Conservation (phyloP, 2,888 invertebrate genomes). For the Drosophila parthenogenetica region DNA sequence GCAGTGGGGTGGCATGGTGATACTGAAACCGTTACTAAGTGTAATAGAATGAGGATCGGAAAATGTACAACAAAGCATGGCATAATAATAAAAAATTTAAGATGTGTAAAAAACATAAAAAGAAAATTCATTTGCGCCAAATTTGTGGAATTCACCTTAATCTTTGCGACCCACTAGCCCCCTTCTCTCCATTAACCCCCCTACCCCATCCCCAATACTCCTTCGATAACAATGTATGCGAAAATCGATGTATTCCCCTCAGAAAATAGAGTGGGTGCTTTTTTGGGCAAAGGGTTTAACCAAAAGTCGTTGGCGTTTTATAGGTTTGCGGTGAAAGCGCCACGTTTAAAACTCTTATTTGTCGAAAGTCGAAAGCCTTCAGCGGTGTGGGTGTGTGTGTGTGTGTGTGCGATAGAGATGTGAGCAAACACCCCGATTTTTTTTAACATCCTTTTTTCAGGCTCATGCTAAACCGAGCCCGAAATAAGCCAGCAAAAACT, state of each 20-base stretch:
- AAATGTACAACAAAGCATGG: constrained; percentile 80
- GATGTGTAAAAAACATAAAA: constrained; percentile 81
- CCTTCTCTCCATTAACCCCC: background rate
- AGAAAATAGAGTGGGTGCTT: constrained; percentile 54
- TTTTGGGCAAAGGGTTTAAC: constrained; percentile 47
- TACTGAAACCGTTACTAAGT: constrained; percentile 69
- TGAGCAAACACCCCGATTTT: background rate
- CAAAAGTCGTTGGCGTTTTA: constrained; percentile 63
- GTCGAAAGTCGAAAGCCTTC: constrained; percentile 41
- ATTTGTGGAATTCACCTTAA: constrained; percentile 81
- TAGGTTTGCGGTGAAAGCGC: constrained; percentile 72
- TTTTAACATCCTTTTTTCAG: no score
- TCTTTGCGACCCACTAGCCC: constrained; percentile 50
- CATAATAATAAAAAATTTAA: constrained; percentile 80
- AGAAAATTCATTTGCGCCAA: constrained; percentile 81
- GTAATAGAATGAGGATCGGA: constrained; percentile 81
- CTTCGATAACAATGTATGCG: constrained; percentile 68
- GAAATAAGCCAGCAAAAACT: no score
- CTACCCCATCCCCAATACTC: constrained; percentile 1
- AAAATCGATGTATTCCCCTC: constrained; percentile 69
- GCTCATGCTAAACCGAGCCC: no score
- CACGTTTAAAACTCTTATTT: constrained; percentile 63
- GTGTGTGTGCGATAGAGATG: constrained; percentile 8
- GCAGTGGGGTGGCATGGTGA: background rate
- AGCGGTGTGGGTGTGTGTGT: background rate